Evolutionary conservation across 2,113 vertebrate species (phyloP).

Genomic region (Semnopithecus entellus): DNA sequence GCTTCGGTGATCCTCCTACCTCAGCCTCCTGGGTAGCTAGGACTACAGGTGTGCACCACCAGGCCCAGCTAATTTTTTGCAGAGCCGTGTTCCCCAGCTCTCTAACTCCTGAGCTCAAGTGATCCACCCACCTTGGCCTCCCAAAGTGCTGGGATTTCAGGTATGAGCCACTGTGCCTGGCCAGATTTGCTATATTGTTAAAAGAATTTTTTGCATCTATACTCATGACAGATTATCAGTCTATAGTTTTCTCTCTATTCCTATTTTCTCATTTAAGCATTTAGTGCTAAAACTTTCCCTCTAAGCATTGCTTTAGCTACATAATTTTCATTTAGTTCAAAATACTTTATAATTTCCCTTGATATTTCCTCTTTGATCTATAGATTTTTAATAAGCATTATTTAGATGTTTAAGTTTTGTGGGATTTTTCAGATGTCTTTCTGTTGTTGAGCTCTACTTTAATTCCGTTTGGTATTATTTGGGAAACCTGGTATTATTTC

Average conservation of each 20-base stretch:
- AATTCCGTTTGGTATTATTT: not conserved
- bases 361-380: not conserved
- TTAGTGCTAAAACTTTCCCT: not conserved
- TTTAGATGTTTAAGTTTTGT: not conserved
- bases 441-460: not conserved
- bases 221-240: not conserved
- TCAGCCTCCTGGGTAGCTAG: not conserved
- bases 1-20: not conserved
- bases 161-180: not conserved
- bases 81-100: not conserved
- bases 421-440: not conserved
- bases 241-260: not conserved
- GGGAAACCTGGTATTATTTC: not conserved
- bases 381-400: not conserved
- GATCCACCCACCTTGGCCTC: not conserved
- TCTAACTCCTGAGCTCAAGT: not conserved
- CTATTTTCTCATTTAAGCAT: not conserved
- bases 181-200: not conserved
- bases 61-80: not conserved
- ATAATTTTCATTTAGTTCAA: not conserved
- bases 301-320: not conserved
- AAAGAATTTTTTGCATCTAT: not conserved
- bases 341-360: not conserved
- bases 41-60: not conserved
- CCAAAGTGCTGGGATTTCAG: not conserved